Evolutionary conservation across 2,888 invertebrate species (phyloP).

Genomic region (Limnephilus auricula): DNA sequence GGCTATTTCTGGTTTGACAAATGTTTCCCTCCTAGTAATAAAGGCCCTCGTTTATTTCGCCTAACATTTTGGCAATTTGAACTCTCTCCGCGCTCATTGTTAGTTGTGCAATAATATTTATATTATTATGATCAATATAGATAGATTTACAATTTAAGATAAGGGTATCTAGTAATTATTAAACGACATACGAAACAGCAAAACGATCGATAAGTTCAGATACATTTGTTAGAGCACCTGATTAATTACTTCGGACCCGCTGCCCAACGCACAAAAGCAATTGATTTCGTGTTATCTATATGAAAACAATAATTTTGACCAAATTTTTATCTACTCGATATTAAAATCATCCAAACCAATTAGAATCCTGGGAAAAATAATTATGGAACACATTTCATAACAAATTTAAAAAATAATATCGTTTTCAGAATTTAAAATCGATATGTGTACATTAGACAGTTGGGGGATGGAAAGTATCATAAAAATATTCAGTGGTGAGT

Average conservation of each 20-base stretch:
- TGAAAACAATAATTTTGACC: not conserved
- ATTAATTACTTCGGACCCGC: not conserved
- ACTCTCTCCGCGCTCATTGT: not conserved
- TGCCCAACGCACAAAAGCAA: not conserved
- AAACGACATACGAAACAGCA: not conserved
- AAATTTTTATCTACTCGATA: not conserved
- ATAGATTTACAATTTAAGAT: not conserved
- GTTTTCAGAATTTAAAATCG: not conserved
- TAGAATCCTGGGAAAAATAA: not conserved
- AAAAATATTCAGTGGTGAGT: not conserved
- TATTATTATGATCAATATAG: not conserved
- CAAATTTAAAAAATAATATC: not conserved
- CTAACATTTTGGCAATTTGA: not conserved
- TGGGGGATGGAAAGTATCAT: not conserved
- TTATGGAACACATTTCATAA: not conserved
- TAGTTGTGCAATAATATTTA: not conserved
- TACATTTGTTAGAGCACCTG: not conserved
- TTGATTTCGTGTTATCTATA: too few species aligned
- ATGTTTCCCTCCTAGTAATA: conserved; percentile 49
- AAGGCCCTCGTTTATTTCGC: conserved; percentile 37
- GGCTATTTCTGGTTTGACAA: conserved; percentile 50
- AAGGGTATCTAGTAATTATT: not conserved
- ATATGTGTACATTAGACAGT: not conserved
- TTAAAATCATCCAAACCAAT: not conserved
- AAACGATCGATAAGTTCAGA: not conserved